Conservation (phyloP, 2,113 vertebrate genomes). For the Gracilinanus agilis region DNA sequence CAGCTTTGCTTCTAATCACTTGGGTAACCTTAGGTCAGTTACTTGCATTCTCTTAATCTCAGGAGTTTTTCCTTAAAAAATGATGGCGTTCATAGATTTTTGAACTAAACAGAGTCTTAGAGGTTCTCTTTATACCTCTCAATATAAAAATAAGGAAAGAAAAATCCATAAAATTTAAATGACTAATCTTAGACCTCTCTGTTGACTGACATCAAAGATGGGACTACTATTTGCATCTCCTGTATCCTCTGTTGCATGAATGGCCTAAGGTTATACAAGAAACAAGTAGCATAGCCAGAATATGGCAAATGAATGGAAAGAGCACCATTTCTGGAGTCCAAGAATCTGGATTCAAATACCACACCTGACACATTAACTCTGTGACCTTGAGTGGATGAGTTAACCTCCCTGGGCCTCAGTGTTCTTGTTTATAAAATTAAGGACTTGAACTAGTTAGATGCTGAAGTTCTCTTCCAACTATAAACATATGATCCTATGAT, state of each 20-base stretch:
- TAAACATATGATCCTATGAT: not conserved
- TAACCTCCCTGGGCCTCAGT: too few relatives aligned
- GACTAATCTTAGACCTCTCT: not conserved
- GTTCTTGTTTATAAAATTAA: not conserved
- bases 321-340: not conserved
- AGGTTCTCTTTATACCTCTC: not conserved
- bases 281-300: not conserved
- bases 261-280: not conserved
- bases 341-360: not conserved
- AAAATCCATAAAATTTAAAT: not conserved
- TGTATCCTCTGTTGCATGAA: too few relatives aligned
- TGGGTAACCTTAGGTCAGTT: not conserved
- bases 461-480: not conserved
- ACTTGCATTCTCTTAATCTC: not conserved
- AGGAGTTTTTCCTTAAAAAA: not conserved
- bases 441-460: not conserved
- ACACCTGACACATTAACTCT: not conserved
- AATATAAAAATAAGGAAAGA: not conserved
- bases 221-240: not conserved
- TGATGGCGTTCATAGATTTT: not conserved
- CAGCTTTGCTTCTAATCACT: not conserved
- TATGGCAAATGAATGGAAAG: not conserved
- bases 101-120: not conserved
- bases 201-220: not conserved
- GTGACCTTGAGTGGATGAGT: not conserved